Percentiles rank a stretch among this genome's conserved stretches.
Evolutionary conservation across 1,140 invertebrate genomes (phyloP).

Genomic region (Nasonia longicornis): DNA sequence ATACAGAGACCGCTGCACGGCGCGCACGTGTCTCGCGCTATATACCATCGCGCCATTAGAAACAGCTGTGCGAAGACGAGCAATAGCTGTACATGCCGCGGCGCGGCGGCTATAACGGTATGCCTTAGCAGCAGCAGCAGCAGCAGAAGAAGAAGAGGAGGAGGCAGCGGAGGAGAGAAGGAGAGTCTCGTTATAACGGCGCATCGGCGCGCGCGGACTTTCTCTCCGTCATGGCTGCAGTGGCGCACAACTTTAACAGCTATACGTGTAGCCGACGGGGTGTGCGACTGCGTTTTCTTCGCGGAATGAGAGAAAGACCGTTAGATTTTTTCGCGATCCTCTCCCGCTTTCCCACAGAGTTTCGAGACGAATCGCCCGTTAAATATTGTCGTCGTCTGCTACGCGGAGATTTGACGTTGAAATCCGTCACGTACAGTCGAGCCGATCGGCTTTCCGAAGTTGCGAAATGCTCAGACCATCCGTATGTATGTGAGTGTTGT

Average conservation of each 20-base stretch:
- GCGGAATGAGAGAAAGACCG: constrained; percentile 25
- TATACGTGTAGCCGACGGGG: constrained; percentile 40
- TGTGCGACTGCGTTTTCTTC: constrained; percentile 8
- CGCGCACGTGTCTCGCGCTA: constrained; percentile 22
- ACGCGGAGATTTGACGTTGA: too few relatives aligned
- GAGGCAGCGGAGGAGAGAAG: constrained; percentile 2
- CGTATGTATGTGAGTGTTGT: not conserved
- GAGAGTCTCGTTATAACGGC: constrained; percentile 46
- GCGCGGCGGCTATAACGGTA: constrained; percentile 32
- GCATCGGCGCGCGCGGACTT: constrained; percentile 30
- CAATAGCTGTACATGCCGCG: constrained; percentile 33
- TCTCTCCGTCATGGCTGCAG: constrained; percentile 24
- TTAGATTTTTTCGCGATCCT: constrained; percentile 11
- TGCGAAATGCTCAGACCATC: too few relatives aligned
- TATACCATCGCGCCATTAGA: constrained; percentile 22
- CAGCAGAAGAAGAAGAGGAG: constrained; percentile 10
- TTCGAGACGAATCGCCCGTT: not conserved
- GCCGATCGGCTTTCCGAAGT: too few relatives aligned
- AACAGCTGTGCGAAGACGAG: constrained; percentile 39
- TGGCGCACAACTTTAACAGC: constrained; percentile 22
- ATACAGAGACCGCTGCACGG: too few relatives aligned
- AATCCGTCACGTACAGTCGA: too few relatives aligned
- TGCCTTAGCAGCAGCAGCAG: not conserved
- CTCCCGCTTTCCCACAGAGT: not conserved
- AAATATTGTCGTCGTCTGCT: too few relatives aligned